phyloP scores from a whole-genome alignment of 1,140 invertebrate species.

The Chymomyza costata region DNA sequence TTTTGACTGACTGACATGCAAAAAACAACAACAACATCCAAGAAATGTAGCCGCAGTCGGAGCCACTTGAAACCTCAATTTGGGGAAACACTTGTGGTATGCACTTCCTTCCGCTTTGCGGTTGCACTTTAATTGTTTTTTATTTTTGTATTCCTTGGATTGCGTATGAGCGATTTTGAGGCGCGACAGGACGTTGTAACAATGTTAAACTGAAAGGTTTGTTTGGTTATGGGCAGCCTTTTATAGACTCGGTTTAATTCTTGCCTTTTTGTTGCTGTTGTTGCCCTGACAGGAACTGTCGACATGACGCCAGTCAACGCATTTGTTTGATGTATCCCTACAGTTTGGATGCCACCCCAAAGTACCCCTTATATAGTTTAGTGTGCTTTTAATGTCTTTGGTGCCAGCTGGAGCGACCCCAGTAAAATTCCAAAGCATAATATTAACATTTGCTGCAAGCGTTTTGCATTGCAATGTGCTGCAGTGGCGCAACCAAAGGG shows the following conservation, averaged over 20 bases:
- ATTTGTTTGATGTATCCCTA: not conserved
- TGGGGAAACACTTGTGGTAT: slow-evolving; percentile 52
- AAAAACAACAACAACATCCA: slow-evolving; percentile 3
- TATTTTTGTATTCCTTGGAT: slow-evolving; percentile 3
- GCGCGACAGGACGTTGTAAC: slow-evolving; percentile 34
- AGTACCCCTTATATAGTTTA: slow-evolving; percentile 45
- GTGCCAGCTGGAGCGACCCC: slow-evolving; percentile 65
- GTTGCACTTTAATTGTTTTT: slow-evolving; percentile 69
- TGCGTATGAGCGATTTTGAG: slow-evolving; percentile 27
- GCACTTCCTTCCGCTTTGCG: slow-evolving; percentile 60
- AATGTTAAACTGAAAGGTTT: slow-evolving; percentile 59
- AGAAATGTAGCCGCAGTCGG: not conserved
- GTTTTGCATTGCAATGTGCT: slow-evolving; percentile 36
- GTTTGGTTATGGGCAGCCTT: slow-evolving; percentile 40
- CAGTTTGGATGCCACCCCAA: not conserved
- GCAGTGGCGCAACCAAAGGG: slow-evolving; percentile 27
- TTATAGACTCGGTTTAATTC: slow-evolving; percentile 56
- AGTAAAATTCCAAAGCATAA: slow-evolving; percentile 56
- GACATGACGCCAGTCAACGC: slow-evolving; percentile 14
- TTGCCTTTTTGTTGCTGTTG: not conserved
- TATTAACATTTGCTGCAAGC: slow-evolving; percentile 40
- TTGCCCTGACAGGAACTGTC: slow-evolving; percentile 1
- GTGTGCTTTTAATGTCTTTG: slow-evolving; percentile 67
- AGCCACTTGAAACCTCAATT: not conserved
- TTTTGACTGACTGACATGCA: slow-evolving; percentile 54